Evolutionary conservation across 2,888 invertebrate genomes (phyloP), one percentile per base, ranked within the genome.

Genomic region (Epicampocera succincta): DNA sequence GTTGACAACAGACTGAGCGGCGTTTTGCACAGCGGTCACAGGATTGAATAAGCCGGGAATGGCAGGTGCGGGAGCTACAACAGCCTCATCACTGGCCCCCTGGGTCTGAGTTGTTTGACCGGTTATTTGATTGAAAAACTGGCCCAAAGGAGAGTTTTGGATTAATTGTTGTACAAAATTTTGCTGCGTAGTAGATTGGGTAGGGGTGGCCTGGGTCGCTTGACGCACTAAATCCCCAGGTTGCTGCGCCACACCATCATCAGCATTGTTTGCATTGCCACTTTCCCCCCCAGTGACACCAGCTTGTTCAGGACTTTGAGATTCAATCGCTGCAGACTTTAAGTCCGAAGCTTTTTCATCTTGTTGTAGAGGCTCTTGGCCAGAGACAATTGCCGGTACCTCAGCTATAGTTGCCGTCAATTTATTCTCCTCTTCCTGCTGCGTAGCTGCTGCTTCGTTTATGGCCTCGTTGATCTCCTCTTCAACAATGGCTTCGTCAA

Each of bases 81-180:
- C 69, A 44, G 58, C 69, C 52, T 86, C 85, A 78, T 87, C 87
- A 0, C 84, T 85, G 6, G 78, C 69, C 0, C 60, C 69, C 1
- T 85, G 85, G 3, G 15, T 5, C 50, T 82, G 21, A 0, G 61
- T 79, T 15, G 52, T 72, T 58, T 84, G 83, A 0, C 87, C 86
- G 2, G 85, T 86, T 73, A 88, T 84, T 77, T 89, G 89, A 40
- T 86, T 89, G 12, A 90, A 85, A 29, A 90, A 86, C 44, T 88
- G 88, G 1, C 89, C 89, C 33, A 90, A 85, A 2, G 90, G 90
- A 0, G 88, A 87, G 33, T 88, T 90, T 66, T 89, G 89, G 48
- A 89, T 87, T n/a, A 89, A 74, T 33, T 89, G 89, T 79, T 89
- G 89, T 17, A 89, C 86, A 76, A 89, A 87, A 84, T 88, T 88